Base-by-base conservation (phyloP, 2,113 vertebrate species). In the Delphinapterus leucas region DNA sequence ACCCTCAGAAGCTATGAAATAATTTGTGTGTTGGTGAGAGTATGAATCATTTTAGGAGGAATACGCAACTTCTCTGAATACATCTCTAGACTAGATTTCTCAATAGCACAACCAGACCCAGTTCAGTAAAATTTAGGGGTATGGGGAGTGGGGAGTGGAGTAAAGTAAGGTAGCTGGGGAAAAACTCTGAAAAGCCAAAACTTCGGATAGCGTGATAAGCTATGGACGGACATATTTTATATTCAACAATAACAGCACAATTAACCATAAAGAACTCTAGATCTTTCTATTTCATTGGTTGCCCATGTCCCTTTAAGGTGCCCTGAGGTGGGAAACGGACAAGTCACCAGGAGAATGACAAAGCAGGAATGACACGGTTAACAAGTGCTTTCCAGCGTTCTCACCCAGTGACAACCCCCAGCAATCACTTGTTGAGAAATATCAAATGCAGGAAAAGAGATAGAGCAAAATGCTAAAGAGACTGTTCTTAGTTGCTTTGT, bases 351-450 rank as follows among this genome's bases (percentile, higher is more conserved):
- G 85, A 33, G 44, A 74, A 94, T 85, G 76, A 94, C 36, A 86
- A 96, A 88, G 49, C 61, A 92, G 70, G 77, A 97, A 93, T 3
- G 90, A 70, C 63, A 79, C 0, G 77, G 95, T 8, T 33, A 96
- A 90, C 41, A 77, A 76, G 9, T 28, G 15, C 65, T 95, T 93
- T 86, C 58, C 71, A 36, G 58, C 14, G 6, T 95, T 97, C 77
- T 71, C 85, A 61, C 89, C 76, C 86, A 92, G 92, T 53, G 96
- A 88, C 96, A 91, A 91, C 38, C 17, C 18, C 47, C 88, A 41
- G 68, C 20, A 38, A 53, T 94, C 90, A 76, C 93, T 96, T 12
- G 31, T 89, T 60, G 13, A 92, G 70, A 85, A 96, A 93, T 17
- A 84, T 53, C 77, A 93, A 93, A 60, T 44, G 88, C 33, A 95